Evolutionary conservation across 1,140 invertebrate species (phyloP).

Genomic region (Nephotettix cincticeps): DNA sequence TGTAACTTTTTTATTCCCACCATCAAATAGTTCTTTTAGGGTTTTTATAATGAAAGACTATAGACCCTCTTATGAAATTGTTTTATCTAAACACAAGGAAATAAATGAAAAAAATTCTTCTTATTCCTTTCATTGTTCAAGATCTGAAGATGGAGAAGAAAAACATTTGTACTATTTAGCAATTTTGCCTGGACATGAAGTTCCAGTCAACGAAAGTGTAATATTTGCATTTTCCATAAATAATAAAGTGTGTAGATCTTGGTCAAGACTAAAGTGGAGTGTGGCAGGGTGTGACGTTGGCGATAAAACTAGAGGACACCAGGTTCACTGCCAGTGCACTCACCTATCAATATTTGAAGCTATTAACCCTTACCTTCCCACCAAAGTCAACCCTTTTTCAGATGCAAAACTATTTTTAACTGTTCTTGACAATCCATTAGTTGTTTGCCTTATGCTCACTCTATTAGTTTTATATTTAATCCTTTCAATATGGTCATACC

Average conservation of each 20-base stretch:
- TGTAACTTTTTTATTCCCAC: too few species aligned
- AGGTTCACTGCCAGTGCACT: neutral
- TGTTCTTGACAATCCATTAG: neutral
- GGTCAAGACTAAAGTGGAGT: neutral
- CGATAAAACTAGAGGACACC: neutral
- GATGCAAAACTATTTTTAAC: neutral
- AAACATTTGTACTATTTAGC: neutral
- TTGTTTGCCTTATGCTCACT: neutral
- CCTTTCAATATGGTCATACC: neutral
- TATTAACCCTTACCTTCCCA: neutral
- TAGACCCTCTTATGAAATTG: too few species aligned
- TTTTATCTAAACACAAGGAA: too few species aligned
- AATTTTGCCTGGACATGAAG: neutral
- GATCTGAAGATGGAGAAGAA: too few species aligned
- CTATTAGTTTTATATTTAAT: neutral
- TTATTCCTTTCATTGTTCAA: too few species aligned
- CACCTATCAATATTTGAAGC: neutral
- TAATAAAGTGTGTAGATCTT: neutral
- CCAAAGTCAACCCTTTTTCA: neutral
- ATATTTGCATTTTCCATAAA: neutral
- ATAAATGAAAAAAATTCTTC: too few species aligned
- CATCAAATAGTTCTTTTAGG: too few species aligned
- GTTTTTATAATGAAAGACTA: too few species aligned
- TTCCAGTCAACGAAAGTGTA: neutral
- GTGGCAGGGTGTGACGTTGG: neutral